Conservation (phyloP, 1,140 invertebrate species). For the Mycetomoellerius zeteki region DNA sequence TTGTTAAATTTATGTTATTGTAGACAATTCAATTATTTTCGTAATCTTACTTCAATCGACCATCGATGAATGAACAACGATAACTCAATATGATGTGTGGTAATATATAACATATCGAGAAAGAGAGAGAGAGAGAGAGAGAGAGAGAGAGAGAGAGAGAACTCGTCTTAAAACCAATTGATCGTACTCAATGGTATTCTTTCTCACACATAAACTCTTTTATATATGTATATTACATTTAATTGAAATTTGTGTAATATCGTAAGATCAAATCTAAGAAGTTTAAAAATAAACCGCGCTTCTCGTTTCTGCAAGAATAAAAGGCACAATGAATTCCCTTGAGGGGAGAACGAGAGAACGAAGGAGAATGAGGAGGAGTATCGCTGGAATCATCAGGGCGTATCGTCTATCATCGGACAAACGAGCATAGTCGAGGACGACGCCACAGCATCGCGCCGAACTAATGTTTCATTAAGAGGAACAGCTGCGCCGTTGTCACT, state of each 20-base stretch:
- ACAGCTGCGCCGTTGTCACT: conserved; percentile 86
- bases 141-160: neutral
- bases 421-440: conserved; percentile 44
- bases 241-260: conserved; percentile 12
- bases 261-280: neutral
- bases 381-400: conserved; percentile 25
- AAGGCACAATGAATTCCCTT: conserved; percentile 16
- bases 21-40: no score
- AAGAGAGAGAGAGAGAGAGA: neutral
- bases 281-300: conserved; percentile 37
- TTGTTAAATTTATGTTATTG: no score
- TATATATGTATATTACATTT: neutral
- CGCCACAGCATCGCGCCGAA: conserved; percentile 78
- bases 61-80: conserved; percentile 1
- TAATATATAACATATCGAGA: neutral
- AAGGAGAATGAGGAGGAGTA: conserved; percentile 35
- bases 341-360: conserved; percentile 3
- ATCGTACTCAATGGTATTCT: neutral
- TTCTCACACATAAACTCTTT: neutral
- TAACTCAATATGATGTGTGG: neutral
- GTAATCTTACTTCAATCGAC: no score
- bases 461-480: conserved; percentile 87
- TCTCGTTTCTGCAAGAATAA: conserved; percentile 49
- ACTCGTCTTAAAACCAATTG: neutral
- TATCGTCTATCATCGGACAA: conserved; percentile 39